phyloP scores from a whole-genome alignment of 2,113 vertebrate species.

The Antechinus flavipes region DNA sequence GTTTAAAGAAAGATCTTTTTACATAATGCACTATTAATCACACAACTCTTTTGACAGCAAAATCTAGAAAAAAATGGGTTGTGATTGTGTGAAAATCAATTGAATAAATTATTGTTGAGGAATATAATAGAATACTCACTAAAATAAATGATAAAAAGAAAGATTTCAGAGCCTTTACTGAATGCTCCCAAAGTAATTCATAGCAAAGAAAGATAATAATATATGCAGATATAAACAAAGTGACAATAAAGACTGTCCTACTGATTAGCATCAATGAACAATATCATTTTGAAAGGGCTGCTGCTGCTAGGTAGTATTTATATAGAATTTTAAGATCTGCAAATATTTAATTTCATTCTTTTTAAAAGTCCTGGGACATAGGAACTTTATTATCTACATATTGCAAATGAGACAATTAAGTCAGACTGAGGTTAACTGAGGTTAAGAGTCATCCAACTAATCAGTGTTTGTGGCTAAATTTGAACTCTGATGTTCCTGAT shows the following conservation, averaged over 20 bases:
- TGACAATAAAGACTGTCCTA: neutral
- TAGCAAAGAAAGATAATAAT: neutral
- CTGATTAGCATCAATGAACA: neutral
- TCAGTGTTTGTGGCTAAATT: too few species aligned
- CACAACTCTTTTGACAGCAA: neutral
- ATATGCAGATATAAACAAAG: neutral
- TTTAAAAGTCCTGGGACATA: neutral
- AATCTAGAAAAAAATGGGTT: neutral
- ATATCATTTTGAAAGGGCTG: neutral
- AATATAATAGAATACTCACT: neutral
- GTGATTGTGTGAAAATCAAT: neutral
- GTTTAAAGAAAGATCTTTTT: neutral
- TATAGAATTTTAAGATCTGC: neutral
- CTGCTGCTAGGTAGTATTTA: neutral
- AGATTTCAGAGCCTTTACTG: neutral
- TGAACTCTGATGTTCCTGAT: too few species aligned
- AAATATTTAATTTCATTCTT: neutral
- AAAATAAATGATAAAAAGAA: neutral
- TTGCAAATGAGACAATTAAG: neutral
- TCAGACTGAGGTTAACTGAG: neutral
- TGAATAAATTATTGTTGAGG: neutral
- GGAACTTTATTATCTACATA: neutral
- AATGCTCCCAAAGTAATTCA: neutral
- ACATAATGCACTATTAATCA: neutral
- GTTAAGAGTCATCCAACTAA: too few species aligned